These are phyloP conservation scores for Synanceia verrucosa DNA, from an alignment of 2,797 vertebrate genomes.

Conservation along the genomic window DNA sequence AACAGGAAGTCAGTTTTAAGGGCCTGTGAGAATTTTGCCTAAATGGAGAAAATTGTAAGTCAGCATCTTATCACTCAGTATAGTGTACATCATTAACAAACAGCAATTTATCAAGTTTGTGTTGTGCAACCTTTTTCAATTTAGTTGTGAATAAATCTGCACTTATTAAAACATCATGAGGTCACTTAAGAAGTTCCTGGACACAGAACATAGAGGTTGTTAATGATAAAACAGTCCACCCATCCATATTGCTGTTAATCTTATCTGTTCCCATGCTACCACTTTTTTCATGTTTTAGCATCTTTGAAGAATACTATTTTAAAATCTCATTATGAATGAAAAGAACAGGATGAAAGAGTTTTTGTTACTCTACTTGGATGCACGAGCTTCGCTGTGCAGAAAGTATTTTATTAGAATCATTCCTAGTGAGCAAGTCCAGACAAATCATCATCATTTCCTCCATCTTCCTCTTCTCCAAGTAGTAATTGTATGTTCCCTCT, in stretches of 20 bases:
- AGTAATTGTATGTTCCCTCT: not conserved
- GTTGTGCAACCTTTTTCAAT: not conserved
- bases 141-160: not conserved
- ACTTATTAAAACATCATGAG: not conserved
- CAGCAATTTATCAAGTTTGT: no score
- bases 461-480: not conserved
- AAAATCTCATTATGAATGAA: not conserved
- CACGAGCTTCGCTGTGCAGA: not conserved
- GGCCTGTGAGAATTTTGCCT: no score
- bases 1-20: not conserved
- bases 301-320: not conserved
- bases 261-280: constrained; percentile 7
- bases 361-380: not conserved
- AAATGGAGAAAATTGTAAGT: no score
- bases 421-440: not conserved
- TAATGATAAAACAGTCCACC: constrained; percentile 30
- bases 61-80: no score
- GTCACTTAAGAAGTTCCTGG: not conserved
- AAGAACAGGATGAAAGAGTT: not conserved
- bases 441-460: not conserved
- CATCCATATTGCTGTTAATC: not conserved
- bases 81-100: not conserved
- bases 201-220: not conserved
- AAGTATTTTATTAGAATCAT: not conserved
- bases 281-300: not conserved